Percentiles rank a stretch among this genome's conserved stretches.
Evolutionary conservation across 1,140 invertebrate species (phyloP).

Genomic region (Elymnias hypermnestra): DNA sequence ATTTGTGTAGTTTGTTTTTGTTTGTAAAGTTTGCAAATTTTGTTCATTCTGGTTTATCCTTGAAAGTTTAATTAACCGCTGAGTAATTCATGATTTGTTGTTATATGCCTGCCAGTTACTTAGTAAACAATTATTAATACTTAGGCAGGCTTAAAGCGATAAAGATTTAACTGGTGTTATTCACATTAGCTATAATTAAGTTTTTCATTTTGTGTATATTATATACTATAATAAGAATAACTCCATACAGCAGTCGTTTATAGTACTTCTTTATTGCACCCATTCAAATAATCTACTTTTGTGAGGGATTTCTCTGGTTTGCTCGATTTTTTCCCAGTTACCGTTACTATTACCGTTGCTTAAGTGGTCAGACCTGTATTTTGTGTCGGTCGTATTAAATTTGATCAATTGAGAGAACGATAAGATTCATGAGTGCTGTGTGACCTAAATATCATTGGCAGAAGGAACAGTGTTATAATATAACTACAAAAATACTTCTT

Average conservation of each 20-base stretch:
- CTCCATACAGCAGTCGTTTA: too few relatives aligned
- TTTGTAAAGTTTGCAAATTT: conserved; percentile 9
- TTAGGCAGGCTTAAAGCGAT: too few relatives aligned
- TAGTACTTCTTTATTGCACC: too few relatives aligned
- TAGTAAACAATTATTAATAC: too few relatives aligned
- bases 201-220: too few relatives aligned
- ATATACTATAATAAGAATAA: too few relatives aligned
- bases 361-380: conserved; percentile 66
- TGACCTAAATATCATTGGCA: conserved; percentile 25
- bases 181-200: too few relatives aligned
- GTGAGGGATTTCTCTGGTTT: conserved; percentile 45
- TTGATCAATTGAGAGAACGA: conserved; percentile 48
- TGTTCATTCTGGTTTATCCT: conserved; percentile 5
- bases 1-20: conserved; percentile 24
- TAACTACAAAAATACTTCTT: too few relatives aligned
- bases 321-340: conserved; percentile 60
- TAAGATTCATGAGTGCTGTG: conserved; percentile 30
- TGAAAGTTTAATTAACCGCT: conserved; percentile 6
- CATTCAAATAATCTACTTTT: conserved; percentile 13
- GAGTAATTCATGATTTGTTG: not conserved
- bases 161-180: too few relatives aligned
- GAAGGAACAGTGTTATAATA: too few relatives aligned
- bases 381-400: conserved; percentile 53
- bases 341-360: conserved; percentile 70
- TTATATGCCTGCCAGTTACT: not conserved